Evolutionary conservation across 1,140 invertebrate genomes (phyloP), one percentile per base, ranked within the genome.

Genomic region (Calliphora vicina): DNA sequence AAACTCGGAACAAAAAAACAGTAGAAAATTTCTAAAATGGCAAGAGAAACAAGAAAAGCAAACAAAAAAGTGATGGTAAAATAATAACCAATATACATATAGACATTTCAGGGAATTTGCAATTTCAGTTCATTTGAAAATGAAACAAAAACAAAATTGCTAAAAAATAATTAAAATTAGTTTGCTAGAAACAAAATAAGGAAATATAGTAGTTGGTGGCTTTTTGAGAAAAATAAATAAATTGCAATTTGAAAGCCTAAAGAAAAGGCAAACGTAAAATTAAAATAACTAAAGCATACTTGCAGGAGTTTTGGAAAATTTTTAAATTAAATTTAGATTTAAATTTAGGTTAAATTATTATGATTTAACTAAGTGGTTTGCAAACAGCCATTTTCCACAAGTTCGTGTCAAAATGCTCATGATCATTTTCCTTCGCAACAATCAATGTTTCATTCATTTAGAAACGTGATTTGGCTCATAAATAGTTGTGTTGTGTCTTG

Each of bases 401-500:
- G 17, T 50, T 50, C 13, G 45, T 50, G 45, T 50, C 45, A 50
- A 50, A 50, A 50, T 15, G 0, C 35, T 50, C 12, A 50, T 50
- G 45, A 50, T 13, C 17, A 50, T 50, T 10, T 74, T 74, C 17
- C 26, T 35, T 27, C 10, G 12, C 8, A 13, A 74, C 72, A 74
- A 74, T 74, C 72, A 74, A 74, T 74, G 72, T 74, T 74, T 74
- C 72, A 74, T 74, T 74, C 72, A 74, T 74, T 29, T 27, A 29
- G 9, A 43, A 78, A 78, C 74, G 74, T 78, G 74, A 78, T 42
- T 25, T 78, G 74, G 35, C 35, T 78, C 20, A 43, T 78, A 78
- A 78, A 78, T 67, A 67, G 1, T 23, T 23, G 9, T 67, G 12
- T 20, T n/a, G 1, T n/a, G n/a, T n/a, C n/a, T n/a, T 5, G 29